A percentile compares a stretch with the other conserved stretches of the same genome.
Evolutionary conservation across 2,797 vertebrate species (phyloP).

Genomic region (Cygnus olor): DNA sequence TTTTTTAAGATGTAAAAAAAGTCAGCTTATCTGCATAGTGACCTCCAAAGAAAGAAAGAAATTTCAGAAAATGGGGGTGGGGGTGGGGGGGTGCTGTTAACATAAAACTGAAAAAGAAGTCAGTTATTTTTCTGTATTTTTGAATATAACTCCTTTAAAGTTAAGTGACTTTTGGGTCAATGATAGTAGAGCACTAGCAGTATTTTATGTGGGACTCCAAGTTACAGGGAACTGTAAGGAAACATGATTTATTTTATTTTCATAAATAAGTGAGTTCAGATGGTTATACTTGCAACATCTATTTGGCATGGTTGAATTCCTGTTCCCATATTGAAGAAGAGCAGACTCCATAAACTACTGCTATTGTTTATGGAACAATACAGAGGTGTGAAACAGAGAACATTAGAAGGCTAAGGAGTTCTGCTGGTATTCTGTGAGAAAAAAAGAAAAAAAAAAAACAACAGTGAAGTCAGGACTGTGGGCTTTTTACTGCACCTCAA

Average conservation of each 20-base stretch:
- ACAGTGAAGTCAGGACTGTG: background rate
- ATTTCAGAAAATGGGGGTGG: no score
- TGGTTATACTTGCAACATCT: background rate
- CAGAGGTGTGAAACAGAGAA: background rate
- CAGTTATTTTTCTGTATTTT: background rate
- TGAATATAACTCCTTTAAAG: background rate
- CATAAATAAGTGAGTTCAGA: background rate
- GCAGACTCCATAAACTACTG: background rate
- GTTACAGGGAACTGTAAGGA: background rate
- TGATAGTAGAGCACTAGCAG: background rate
- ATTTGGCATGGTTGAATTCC: background rate
- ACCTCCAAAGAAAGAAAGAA: background rate
- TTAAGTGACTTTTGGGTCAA: background rate
- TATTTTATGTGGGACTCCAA: background rate
- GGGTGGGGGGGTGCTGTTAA: background rate
- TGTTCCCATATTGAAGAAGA: background rate
- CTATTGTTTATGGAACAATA: background rate
- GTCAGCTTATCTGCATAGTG: background rate
- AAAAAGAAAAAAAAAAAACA: background rate
- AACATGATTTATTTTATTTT: background rate
- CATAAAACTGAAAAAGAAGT: background rate
- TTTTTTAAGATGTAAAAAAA: background rate
- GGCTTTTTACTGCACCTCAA: background rate
- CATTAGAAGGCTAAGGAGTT: background rate
- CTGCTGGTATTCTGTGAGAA: background rate